Base-by-base conservation (phyloP, 2,797 vertebrate species). In the Diplodus puntazzo region DNA sequence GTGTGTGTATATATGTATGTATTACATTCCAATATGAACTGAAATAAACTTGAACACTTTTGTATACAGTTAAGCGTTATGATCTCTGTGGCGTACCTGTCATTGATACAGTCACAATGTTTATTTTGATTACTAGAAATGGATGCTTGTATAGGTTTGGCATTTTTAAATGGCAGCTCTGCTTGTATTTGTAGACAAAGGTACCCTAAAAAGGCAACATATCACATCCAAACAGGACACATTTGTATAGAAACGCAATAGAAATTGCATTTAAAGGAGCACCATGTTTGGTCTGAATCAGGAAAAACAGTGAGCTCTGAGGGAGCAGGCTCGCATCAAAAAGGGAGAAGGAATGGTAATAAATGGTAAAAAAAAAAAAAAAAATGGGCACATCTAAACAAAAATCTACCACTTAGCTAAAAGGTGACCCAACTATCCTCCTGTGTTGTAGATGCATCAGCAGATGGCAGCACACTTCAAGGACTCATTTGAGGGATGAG, bases 21-120 rank as follows among this genome's bases (percentile, higher is more conserved):
- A 62, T 79, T 84, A 25, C 14, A 54, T 60, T 73, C 23, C 17
- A 61, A 42, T 78, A 86, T 69, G 87, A 88, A 87, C 20, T 81
- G 60, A 92, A 95, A 95, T 95, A 95, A 95, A 96, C 84, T 86
- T 93, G 34, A 92, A 81, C 30, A 11, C 43, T 77, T 91, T 87
- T 88, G 17, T 85, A 73, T 69, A 53, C 30, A 67, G 4, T 61
- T 67, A 1, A 39, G 25, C 42, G 25, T 76, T 67, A n/a, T 59
- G 11, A 14, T 39, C 4, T 39, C 13, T 57, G 69, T 23, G 3
- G 3, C n/a, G 4, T 1, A 16, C 14, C 17, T 70, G 1, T 73
- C 5, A 43, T 49, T 55, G 34, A 68, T 45, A 4, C 18, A 9
- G 25, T 48, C 2, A 8, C 8, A 34, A 4, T 43, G 7, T 27